Percentiles rank a stretch among this genome's conserved stretches.
These are phyloP conservation scores for Mactromeris polynyma DNA, from an alignment of 2,888 invertebrate genomes.

Conservation along the genomic window DNA sequence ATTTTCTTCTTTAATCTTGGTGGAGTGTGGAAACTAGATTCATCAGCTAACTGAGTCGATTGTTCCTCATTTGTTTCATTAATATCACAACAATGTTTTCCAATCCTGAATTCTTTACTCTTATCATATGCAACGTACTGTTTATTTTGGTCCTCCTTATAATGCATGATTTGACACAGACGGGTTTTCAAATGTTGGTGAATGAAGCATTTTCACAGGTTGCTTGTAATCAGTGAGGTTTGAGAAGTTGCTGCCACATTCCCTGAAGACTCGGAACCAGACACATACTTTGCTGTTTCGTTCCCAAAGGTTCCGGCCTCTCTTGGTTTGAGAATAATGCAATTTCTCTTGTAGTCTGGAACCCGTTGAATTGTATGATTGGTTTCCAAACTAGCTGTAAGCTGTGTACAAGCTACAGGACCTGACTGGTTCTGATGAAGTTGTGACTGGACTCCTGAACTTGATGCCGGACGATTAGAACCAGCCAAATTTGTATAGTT, in stretches of 20 bases:
- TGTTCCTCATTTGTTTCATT: background rate
- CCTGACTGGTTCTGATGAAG: constrained; percentile 59
- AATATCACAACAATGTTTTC: background rate
- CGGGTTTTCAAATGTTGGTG: constrained; percentile 6
- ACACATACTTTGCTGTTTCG: background rate
- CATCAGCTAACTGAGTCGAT: background rate
- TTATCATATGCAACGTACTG: background rate
- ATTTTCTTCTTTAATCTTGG: background rate
- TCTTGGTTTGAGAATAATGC: background rate
- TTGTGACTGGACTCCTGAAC: constrained; percentile 67
- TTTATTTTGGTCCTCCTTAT: background rate
- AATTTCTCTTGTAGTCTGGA: constrained; percentile 42
- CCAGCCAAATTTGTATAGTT: constrained; percentile 19
- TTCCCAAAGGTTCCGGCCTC: background rate
- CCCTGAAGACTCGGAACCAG: background rate
- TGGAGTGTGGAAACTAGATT: constrained; percentile 6
- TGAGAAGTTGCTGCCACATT: background rate
- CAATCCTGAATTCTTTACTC: background rate
- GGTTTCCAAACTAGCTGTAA: constrained; percentile 1
- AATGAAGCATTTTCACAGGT: background rate
- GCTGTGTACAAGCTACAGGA: constrained; percentile 28
- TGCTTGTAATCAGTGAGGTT: background rate
- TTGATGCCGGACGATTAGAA: constrained; percentile 52
- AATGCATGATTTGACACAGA: background rate
- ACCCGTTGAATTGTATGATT: background rate